Evolutionary conservation across 2,113 vertebrate species (phyloP).

Genomic region (Delphinapterus leucas): DNA sequence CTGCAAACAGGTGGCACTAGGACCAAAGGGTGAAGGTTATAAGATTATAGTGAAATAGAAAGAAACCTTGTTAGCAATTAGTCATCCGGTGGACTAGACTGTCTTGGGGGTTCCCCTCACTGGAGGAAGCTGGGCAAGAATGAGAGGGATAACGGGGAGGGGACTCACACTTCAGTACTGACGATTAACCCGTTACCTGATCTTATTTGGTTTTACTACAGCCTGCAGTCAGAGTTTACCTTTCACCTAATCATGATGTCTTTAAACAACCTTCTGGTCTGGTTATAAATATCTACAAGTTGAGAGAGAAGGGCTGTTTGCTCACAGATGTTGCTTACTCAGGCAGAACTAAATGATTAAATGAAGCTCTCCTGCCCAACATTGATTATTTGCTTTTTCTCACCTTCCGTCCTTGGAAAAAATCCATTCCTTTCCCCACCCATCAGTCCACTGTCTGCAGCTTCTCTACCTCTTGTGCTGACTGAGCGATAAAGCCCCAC

Average conservation of each 20-base stretch:
- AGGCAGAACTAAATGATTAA: conserved; percentile 51
- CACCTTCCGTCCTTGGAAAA: conserved; percentile 30
- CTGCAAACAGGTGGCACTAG: background rate
- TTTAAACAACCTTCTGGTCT: background rate
- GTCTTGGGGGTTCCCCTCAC: background rate
- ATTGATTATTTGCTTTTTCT: conserved; percentile 42
- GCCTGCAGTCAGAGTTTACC: background rate
- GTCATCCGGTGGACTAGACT: background rate
- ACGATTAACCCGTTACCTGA: background rate
- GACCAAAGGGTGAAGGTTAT: background rate
- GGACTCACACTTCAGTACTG: background rate
- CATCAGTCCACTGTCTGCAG: background rate
- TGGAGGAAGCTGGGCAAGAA: background rate
- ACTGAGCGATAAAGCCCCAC: background rate
- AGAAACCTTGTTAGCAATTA: background rate
- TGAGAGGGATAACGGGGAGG: background rate
- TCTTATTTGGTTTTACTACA: background rate
- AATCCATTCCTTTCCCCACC: background rate
- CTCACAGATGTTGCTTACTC: conserved; percentile 27
- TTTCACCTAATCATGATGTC: background rate
- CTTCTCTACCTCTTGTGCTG: conserved; percentile 8
- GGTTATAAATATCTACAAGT: conserved; percentile 1
- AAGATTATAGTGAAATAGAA: background rate
- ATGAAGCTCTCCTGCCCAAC: conserved; percentile 52
- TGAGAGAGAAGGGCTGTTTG: background rate